Conservation (phyloP, 2,797 vertebrate genomes). For the Rhynchonycteris naso region DNA sequence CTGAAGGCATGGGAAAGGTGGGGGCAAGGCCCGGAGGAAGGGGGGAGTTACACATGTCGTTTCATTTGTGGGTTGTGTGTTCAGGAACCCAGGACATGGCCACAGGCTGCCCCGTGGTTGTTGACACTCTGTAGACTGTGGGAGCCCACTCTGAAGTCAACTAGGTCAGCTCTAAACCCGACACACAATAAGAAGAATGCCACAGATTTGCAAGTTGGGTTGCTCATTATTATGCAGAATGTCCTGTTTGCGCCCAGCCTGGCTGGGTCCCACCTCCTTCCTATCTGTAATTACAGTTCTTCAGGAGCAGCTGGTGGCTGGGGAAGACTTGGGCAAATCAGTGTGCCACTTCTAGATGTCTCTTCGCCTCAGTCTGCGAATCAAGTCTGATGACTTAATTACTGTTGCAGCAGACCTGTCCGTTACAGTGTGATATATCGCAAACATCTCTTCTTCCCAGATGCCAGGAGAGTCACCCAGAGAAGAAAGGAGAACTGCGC, state of each 20-base stretch:
- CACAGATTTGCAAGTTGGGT: background rate
- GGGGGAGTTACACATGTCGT: background rate
- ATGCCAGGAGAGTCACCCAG: background rate
- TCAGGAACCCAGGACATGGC: background rate
- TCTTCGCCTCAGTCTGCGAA: background rate
- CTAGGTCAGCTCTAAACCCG: background rate
- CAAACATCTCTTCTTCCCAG: background rate
- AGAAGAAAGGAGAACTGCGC: slow-evolving; percentile 7
- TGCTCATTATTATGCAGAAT: background rate
- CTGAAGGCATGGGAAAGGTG: background rate
- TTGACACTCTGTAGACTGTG: background rate
- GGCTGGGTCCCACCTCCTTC: background rate
- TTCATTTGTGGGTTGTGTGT: background rate
- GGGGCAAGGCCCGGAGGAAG: background rate
- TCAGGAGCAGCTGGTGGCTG: background rate
- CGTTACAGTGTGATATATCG: background rate
- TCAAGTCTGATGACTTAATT: slow-evolving; percentile 30
- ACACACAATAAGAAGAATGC: background rate
- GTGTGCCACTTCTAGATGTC: background rate
- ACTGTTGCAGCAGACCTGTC: background rate
- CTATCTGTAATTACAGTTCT: background rate
- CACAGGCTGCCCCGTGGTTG: background rate
- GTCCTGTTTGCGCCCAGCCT: background rate
- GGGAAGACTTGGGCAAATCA: background rate
- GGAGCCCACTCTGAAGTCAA: background rate